Conservation (phyloP, 2,888 invertebrate genomes). For the Scrobipalpa costella region DNA sequence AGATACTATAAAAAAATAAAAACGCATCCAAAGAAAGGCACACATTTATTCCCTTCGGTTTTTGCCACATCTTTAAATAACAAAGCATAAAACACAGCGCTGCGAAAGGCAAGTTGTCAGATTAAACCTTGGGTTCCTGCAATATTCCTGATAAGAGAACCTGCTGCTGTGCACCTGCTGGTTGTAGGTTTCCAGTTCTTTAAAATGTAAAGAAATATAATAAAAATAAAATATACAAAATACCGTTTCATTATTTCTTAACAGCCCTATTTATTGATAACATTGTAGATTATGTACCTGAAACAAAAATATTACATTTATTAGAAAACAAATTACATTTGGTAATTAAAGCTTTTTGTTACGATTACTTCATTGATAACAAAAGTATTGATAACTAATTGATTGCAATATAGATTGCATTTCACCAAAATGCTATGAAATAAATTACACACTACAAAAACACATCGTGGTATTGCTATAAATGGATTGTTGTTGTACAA, state of each 20-base stretch:
- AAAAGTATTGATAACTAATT: background rate
- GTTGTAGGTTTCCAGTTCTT: too few species aligned
- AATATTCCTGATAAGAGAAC: too few species aligned
- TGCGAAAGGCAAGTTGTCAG: too few species aligned
- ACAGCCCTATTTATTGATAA: background rate
- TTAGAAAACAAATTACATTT: background rate
- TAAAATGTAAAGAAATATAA: background rate
- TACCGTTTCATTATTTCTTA: conserved; percentile 9
- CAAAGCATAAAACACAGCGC: too few species aligned
- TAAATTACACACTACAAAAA: background rate
- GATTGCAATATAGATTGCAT: conserved; percentile 1
- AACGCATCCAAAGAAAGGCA: too few species aligned
- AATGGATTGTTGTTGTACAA: conserved; percentile 33
- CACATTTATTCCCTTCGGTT: too few species aligned
- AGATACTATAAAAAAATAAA: too few species aligned
- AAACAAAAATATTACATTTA: background rate
- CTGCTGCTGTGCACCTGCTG: too few species aligned
- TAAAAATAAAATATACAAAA: background rate
- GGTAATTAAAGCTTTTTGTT: background rate
- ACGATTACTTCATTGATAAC: background rate
- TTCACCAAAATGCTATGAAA: background rate
- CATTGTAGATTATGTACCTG: background rate
- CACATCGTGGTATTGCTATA: conserved; percentile 35
- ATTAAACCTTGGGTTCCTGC: too few species aligned
- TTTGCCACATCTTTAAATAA: too few species aligned